These are phyloP conservation scores for Oligia fasciuncula DNA, from an alignment of 2,888 invertebrate genomes.

Conservation along the genomic window DNA sequence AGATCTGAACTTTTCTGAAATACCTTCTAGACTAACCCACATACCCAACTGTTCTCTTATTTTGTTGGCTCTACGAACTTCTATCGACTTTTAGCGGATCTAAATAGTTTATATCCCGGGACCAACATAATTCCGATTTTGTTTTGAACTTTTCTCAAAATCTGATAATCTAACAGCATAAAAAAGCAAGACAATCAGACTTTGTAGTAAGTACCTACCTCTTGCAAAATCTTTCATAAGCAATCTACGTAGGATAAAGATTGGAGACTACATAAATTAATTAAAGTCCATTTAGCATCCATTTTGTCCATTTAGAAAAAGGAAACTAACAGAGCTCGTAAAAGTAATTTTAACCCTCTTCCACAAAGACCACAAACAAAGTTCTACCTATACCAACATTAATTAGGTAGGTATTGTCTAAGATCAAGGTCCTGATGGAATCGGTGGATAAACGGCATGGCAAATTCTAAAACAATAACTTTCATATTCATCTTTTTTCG, in stretches of 20 bases:
- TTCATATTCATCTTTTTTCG: neutral
- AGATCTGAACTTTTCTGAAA: neutral
- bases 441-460: neutral
- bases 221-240: neutral
- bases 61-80: slow-evolving; percentile 15
- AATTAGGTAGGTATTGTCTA: no score
- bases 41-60: neutral
- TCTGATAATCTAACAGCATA: neutral
- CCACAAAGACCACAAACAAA: neutral
- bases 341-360: neutral
- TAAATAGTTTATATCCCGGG: slow-evolving; percentile 36
- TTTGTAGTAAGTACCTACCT: neutral
- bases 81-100: slow-evolving; percentile 23
- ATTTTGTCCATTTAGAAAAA: neutral
- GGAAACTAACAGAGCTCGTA: no score
- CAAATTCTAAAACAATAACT: neutral
- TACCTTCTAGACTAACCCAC: neutral
- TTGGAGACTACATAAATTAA: neutral
- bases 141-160: slow-evolving; percentile 15
- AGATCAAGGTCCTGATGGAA: neutral
- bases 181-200: neutral
- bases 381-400: neutral
- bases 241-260: neutral
- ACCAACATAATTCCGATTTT: slow-evolving; percentile 40
- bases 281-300: neutral